phyloP scores from a whole-genome alignment of 2,888 invertebrate genomes.

The Strigamia transsilvanica region DNA sequence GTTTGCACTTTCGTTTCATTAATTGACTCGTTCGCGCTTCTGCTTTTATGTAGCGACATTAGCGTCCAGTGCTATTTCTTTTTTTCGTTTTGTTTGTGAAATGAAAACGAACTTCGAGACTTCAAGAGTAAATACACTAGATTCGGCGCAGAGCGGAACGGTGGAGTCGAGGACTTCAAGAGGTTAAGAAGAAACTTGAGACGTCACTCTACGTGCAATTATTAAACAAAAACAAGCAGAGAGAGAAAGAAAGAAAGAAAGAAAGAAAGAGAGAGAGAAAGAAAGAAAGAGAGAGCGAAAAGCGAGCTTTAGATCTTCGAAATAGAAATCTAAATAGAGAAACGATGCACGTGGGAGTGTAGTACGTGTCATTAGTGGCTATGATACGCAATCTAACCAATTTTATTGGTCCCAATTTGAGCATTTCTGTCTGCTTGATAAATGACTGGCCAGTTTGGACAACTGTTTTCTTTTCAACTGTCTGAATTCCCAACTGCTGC shows the following conservation, averaged over 20 bases:
- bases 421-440: background rate
- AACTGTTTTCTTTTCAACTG: background rate
- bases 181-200: too few species aligned
- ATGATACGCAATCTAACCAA: background rate
- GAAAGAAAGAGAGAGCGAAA: too few species aligned
- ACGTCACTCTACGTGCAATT: too few species aligned
- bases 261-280: too few species aligned
- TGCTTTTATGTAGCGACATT: background rate
- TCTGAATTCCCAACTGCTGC: background rate
- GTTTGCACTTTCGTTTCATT: background rate
- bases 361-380: slow-evolving; percentile 4
- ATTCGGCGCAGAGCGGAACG: background rate
- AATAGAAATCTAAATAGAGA: slow-evolving; percentile 5
- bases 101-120: background rate
- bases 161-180: too few species aligned
- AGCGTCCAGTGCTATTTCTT: slow-evolving; percentile 1
- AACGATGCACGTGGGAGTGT: background rate
- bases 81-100: background rate
- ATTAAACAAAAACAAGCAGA: too few species aligned
- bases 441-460: background rate
- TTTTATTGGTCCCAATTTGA: slow-evolving; percentile 35
- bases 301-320: too few species aligned
- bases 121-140: background rate
- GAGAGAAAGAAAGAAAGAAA: too few species aligned
- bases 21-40: background rate